Percentiles rank a stretch among this genome's conserved stretches.
Evolutionary conservation across 2,113 vertebrate species (phyloP).

Genomic region (Indicator indicator): DNA sequence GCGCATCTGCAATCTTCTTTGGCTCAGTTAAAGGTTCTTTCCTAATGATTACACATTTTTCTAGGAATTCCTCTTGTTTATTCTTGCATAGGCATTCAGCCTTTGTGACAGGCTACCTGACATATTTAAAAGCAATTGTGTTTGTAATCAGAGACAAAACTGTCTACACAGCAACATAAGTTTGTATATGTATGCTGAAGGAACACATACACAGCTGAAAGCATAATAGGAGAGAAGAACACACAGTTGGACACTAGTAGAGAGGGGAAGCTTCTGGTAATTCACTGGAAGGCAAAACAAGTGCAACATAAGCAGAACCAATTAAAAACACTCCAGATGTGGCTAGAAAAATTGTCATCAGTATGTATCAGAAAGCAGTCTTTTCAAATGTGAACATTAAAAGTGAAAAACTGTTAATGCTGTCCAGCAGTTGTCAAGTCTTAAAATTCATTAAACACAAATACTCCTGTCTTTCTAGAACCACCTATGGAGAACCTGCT

Average conservation of each 20-base stretch:
- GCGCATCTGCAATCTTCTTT: conserved; percentile 29
- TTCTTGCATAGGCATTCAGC: conserved; percentile 1
- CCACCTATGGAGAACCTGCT: neutral
- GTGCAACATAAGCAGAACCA: neutral
- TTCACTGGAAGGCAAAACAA: neutral
- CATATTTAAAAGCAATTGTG: conserved; percentile 40
- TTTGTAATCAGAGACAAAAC: conserved; percentile 21
- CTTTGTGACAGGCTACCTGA: conserved; percentile 42
- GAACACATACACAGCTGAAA: neutral
- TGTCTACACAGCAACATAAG: neutral
- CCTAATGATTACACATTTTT: conserved; percentile 20
- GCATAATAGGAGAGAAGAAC: neutral
- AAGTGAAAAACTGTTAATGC: neutral
- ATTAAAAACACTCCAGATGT: conserved; percentile 15
- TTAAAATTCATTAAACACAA: neutral
- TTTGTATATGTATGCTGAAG: neutral
- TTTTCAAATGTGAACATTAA: neutral
- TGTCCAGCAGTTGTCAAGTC: neutral
- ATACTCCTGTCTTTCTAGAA: neutral
- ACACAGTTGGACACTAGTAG: neutral
- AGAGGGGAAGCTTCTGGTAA: neutral
- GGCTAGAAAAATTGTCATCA: neutral
- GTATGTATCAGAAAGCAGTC: neutral
- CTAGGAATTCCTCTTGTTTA: conserved; percentile 7
- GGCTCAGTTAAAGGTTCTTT: conserved; percentile 14